These are phyloP conservation scores for Zonitis immaculata DNA, from an alignment of 2,888 invertebrate genomes.

Conservation along the genomic window DNA sequence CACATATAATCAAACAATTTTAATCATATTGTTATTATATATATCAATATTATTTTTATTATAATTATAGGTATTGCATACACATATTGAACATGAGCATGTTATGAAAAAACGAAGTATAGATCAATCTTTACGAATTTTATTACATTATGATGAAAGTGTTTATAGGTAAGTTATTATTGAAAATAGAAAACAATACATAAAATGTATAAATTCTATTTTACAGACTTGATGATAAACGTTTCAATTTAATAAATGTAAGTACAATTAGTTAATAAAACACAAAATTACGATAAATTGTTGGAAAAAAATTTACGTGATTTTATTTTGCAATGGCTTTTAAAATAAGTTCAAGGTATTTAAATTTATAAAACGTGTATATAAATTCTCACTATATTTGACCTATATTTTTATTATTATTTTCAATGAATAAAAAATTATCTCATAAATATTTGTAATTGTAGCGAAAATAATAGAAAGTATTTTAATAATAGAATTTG, in stretches of 20 bases:
- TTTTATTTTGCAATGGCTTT: neutral
- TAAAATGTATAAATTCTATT: neutral
- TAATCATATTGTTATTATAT: neutral
- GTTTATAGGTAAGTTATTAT: conserved; percentile 70
- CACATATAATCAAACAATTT: neutral
- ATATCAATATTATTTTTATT: conserved; percentile 20
- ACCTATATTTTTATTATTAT: neutral
- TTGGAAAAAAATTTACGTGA: neutral
- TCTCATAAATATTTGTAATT: neutral
- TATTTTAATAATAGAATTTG: neutral
- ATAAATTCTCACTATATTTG: conserved; percentile 3
- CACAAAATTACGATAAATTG: too few relatives aligned
- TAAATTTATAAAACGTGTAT: conserved; percentile 10
- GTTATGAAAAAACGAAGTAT: conserved; percentile 73
- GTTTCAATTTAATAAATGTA: conserved; percentile 85
- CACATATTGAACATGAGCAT: conserved; percentile 74
- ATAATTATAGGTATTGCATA: conserved; percentile 68
- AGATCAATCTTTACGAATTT: conserved; percentile 77
- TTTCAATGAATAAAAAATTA: neutral
- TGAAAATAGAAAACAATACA: neutral
- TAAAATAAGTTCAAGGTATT: conserved; percentile 5
- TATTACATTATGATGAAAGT: conserved; percentile 81
- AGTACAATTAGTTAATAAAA: conserved; percentile 59
- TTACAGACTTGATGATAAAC: conserved; percentile 72
- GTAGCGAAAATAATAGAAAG: neutral